Evolutionary conservation across 2,888 invertebrate species (phyloP).

Genomic region (Clostera curtula): DNA sequence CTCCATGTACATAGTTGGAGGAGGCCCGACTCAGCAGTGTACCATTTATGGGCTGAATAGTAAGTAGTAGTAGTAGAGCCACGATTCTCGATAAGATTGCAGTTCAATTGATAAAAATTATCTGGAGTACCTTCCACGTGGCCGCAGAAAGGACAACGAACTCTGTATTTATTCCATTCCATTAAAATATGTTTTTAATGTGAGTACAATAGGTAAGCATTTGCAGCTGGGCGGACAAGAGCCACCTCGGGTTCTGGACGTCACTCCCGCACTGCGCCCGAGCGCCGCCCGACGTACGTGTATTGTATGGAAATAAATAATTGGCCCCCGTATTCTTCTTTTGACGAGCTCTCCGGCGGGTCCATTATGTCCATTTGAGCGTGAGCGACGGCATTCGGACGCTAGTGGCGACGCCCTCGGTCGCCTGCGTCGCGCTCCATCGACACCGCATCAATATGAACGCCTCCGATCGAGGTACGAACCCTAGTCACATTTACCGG

Average conservation of each 20-base stretch:
- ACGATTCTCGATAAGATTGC: neutral
- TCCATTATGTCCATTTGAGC: conserved; percentile 66
- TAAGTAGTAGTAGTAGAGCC: too few species aligned
- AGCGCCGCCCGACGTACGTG: conserved; percentile 58
- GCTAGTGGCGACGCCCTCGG: conserved; percentile 66
- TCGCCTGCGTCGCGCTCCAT: conserved; percentile 56
- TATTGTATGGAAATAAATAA: conserved; percentile 72
- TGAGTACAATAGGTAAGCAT: conserved; percentile 4
- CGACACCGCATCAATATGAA: conserved; percentile 54
- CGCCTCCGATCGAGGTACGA: conserved; percentile 64
- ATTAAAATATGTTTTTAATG: conserved; percentile 11
- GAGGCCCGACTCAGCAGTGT: too few species aligned
- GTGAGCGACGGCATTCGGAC: conserved; percentile 66
- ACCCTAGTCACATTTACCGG: conserved; percentile 36
- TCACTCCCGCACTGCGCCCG: conserved; percentile 61
- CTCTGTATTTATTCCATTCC: conserved; percentile 11
- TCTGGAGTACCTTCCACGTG: conserved; percentile 1
- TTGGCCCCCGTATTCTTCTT: conserved; percentile 70
- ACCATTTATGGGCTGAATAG: too few species aligned
- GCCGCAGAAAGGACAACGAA: conserved; percentile 10
- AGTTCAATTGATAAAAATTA: neutral
- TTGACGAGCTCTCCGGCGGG: conserved; percentile 67
- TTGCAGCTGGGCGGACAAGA: too few species aligned
- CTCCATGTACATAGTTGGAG: too few species aligned
- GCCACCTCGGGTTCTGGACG: conserved; percentile 27